Percentiles rank a stretch among this genome's conserved stretches.
Conservation (phyloP, 2,797 vertebrate genomes). For the Glyptemys insculpta region DNA sequence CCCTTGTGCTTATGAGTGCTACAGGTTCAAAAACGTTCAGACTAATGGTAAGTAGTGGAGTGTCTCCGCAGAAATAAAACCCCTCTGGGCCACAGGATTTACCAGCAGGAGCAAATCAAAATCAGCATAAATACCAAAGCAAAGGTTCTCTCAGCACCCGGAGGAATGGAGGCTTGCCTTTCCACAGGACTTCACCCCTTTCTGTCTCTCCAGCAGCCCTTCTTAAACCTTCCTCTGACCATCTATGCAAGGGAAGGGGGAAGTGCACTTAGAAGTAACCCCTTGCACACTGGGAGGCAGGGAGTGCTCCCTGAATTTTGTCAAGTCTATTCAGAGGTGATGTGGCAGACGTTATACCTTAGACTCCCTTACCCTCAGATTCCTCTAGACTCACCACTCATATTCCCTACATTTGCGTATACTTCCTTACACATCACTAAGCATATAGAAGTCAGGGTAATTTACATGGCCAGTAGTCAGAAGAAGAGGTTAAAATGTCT, state of each 20-base stretch:
- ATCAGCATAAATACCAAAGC: neutral
- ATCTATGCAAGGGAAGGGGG: neutral
- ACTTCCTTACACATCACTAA: neutral
- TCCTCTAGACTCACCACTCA: neutral
- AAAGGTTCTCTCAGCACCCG: neutral
- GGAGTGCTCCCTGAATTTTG: neutral
- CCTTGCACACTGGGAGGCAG: rapidly evolving
- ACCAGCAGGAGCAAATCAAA: neutral
- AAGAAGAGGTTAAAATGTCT: neutral
- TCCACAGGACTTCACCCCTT: neutral
- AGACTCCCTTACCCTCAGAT: neutral
- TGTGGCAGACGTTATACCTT: rapidly evolving
- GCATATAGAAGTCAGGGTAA: neutral
- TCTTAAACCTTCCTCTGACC: neutral
- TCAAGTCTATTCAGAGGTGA: neutral
- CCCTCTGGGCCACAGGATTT: neutral
- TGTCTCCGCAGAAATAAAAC: neutral
- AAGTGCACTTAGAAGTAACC: neutral
- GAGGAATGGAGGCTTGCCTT: neutral
- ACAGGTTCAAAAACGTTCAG: neutral
- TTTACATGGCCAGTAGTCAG: neutral
- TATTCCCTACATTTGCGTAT: neutral
- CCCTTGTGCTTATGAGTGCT: neutral
- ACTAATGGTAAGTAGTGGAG: neutral
- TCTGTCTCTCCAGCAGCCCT: neutral